These are phyloP conservation scores for Bos indicus DNA, from an alignment of 2,113 vertebrate species.

Conservation along the genomic window DNA sequence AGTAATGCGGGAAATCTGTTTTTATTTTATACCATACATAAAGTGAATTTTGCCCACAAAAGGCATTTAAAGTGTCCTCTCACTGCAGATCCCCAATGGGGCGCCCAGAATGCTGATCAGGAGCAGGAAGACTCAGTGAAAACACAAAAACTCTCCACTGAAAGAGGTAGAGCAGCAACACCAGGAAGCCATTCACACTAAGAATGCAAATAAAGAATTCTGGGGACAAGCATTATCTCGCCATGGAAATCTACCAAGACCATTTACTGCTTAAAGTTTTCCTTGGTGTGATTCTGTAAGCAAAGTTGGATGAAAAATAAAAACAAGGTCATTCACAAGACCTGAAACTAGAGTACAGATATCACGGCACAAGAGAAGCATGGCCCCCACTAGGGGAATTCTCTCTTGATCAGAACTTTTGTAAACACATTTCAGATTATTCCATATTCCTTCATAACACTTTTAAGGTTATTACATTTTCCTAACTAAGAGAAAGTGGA, in stretches of 20 bases:
- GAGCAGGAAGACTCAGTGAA: background rate
- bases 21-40: background rate
- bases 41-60: background rate
- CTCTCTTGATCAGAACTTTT: background rate
- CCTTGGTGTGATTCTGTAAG: background rate
- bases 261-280: background rate
- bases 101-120: background rate
- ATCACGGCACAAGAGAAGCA: background rate
- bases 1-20: background rate
- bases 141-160: background rate
- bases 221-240: background rate
- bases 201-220: background rate
- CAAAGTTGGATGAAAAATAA: background rate
- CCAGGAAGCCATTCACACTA: background rate
- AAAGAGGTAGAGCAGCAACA: background rate
- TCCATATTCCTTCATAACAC: background rate
- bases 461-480: background rate
- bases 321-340: background rate
- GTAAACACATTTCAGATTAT: background rate
- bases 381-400: background rate
- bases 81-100: background rate
- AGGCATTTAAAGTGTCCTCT: background rate
- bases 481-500: background rate
- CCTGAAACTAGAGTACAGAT: background rate
- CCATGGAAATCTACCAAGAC: background rate